Conservation (phyloP, 1,140 invertebrate species). For the Microplitis demolitor region DNA sequence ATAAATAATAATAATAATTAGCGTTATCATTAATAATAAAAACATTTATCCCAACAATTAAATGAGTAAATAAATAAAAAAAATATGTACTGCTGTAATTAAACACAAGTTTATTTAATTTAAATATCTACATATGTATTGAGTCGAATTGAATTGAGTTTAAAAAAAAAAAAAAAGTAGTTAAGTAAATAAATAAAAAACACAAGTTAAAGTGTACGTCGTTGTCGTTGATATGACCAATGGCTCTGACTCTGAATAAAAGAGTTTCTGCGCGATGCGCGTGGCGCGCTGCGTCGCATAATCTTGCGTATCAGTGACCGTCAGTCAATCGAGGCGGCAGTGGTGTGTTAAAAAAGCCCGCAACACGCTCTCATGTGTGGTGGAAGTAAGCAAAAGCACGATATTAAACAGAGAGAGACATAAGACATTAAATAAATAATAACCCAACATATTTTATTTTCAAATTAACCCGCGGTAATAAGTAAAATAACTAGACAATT, state of each 20-base stretch:
- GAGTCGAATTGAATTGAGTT: background rate
- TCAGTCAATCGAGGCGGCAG: conserved; percentile 52
- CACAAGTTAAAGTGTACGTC: background rate
- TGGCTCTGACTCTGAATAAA: conserved; percentile 39
- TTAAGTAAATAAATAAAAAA: background rate
- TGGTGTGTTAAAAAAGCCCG: conserved; percentile 34
- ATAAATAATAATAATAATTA: background rate
- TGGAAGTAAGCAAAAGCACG: background rate
- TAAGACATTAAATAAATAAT: too few species aligned
- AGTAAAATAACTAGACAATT: too few species aligned
- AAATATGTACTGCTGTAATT: background rate
- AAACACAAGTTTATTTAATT: too few species aligned
- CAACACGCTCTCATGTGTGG: conserved; percentile 2
- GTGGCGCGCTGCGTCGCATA: conserved; percentile 55
- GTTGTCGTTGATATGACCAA: conserved; percentile 19
- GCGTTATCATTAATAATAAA: background rate
- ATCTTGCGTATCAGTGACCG: conserved; percentile 58
- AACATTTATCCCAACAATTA: background rate
- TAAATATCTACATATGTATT: too few species aligned
- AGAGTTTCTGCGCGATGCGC: conserved; percentile 49
- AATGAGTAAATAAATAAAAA: background rate
- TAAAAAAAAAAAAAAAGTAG: background rate
- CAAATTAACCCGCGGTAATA: too few species aligned
- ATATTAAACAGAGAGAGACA: conserved; percentile 22
- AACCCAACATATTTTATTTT: too few species aligned